Percentiles rank a stretch among this genome's conserved stretches.
Evolutionary conservation across 2,888 invertebrate genomes (phyloP).

Genomic region (Thumatha senex): DNA sequence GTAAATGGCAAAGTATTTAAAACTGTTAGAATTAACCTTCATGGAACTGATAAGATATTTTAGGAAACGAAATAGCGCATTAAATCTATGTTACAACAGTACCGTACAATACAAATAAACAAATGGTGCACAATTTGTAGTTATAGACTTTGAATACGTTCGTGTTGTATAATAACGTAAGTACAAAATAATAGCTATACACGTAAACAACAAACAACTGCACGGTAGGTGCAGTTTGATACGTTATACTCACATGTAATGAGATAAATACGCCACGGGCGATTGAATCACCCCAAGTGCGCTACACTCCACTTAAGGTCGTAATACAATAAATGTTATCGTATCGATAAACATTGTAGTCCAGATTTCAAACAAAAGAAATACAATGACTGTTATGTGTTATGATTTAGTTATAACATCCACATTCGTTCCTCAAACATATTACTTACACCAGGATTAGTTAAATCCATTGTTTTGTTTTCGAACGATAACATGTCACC

Average conservation of each 20-base stretch:
- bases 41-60: constrained; percentile 32
- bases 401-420: constrained; percentile 23
- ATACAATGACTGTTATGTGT: constrained; percentile 33
- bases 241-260: constrained; percentile 49
- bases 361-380: constrained; percentile 37
- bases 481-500: constrained; percentile 10
- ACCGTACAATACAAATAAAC: no score
- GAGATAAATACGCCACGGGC: constrained; percentile 47
- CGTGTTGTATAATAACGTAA: no score
- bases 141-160: not conserved
- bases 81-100: not conserved
- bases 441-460: constrained; percentile 17
- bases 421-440: constrained; percentile 14
- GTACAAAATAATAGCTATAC: constrained; percentile 1
- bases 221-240: constrained; percentile 32
- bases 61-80: constrained; percentile 14
- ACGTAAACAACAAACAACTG: constrained; percentile 13
- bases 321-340: not conserved
- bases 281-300: constrained; percentile 59
- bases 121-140: not conserved
- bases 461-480: constrained; percentile 15
- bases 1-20: constrained; percentile 27
- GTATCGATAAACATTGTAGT: constrained; percentile 6
- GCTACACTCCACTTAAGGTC: constrained; percentile 28
- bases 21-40: constrained; percentile 42